These are phyloP conservation scores for Neodiprion fabricii DNA, from an alignment of 1,140 invertebrate genomes.

Conservation along the genomic window DNA sequence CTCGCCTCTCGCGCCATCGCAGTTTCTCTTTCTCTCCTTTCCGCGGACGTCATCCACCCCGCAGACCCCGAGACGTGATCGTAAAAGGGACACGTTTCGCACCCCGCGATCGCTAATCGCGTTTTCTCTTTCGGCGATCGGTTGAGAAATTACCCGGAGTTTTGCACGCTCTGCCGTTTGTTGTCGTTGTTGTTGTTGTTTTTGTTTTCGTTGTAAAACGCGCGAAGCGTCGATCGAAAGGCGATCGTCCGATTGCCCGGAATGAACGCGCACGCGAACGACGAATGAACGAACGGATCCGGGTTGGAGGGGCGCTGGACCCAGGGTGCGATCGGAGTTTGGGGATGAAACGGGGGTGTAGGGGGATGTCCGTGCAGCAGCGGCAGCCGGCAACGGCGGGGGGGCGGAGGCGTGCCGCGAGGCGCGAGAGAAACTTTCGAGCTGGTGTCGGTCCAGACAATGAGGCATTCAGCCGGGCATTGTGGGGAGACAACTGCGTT, in stretches of 20 bases:
- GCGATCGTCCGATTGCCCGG: conserved; percentile 47
- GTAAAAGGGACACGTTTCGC: no score
- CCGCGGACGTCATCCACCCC: no score
- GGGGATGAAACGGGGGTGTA: neutral
- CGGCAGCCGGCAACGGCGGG: conserved; percentile 8
- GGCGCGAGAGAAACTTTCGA: conserved; percentile 45
- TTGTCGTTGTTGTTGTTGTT: neutral
- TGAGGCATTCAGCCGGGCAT: conserved; percentile 53
- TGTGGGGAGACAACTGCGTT: conserved; percentile 54
- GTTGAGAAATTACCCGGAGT: neutral
- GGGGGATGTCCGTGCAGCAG: no score
- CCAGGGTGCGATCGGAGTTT: neutral
- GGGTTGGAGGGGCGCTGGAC: neutral
- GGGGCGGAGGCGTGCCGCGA: neutral
- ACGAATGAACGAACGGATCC: neutral
- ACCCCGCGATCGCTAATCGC: neutral
- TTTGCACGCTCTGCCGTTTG: neutral
- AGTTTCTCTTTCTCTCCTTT: no score
- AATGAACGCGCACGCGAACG: conserved; percentile 27
- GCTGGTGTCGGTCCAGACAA: conserved; percentile 53
- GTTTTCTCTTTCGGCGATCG: no score
- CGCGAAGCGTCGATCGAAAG: neutral
- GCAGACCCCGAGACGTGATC: no score
- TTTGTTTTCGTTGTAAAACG: neutral
- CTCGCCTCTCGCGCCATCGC: no score